A percentile compares a stretch with the other conserved stretches of the same genome.
Evolutionary conservation across 1,140 invertebrate species (phyloP).

Genomic region (Andricus grossulariae): DNA sequence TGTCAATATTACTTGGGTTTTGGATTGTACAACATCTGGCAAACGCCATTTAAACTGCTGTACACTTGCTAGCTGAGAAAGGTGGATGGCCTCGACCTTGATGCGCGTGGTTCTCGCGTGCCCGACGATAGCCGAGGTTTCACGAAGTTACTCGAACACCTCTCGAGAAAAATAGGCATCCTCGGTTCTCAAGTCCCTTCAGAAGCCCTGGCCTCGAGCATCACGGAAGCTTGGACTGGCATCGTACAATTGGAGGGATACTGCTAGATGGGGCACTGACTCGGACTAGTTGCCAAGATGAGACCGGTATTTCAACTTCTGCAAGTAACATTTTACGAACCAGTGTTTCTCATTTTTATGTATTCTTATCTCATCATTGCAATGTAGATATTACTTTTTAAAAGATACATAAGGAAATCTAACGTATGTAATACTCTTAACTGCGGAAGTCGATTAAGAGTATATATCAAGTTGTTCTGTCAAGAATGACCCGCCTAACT

Average conservation of each 20-base stretch:
- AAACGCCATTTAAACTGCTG: conserved; percentile 53
- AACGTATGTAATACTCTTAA: too few relatives aligned
- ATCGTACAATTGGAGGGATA: conserved; percentile 34
- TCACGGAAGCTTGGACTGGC: conserved; percentile 39
- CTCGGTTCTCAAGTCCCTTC: conserved; percentile 42
- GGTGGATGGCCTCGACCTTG: conserved; percentile 74
- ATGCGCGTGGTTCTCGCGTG: conserved; percentile 76
- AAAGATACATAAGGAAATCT: too few relatives aligned
- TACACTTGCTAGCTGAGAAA: conserved; percentile 66
- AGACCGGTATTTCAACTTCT: conserved; percentile 70
- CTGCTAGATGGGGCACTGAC: conserved; percentile 52
- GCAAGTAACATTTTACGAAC: conserved; percentile 55
- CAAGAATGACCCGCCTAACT: too few relatives aligned
- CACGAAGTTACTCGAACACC: conserved; percentile 60
- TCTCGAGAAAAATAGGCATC: conserved; percentile 32
- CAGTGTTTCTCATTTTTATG: conserved; percentile 63
- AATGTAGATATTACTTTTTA: too few relatives aligned
- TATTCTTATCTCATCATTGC: too few relatives aligned
- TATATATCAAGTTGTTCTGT: too few relatives aligned
- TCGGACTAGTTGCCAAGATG: conserved; percentile 60
- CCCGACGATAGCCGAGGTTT: conserved; percentile 66
- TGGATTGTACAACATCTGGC: conserved; percentile 36
- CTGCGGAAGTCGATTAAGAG: too few relatives aligned
- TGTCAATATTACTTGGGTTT: too few relatives aligned
- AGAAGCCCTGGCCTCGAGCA: conserved; percentile 56